Evolutionary conservation across 1,140 invertebrate genomes (phyloP).

Genomic region (Papilio helenus): DNA sequence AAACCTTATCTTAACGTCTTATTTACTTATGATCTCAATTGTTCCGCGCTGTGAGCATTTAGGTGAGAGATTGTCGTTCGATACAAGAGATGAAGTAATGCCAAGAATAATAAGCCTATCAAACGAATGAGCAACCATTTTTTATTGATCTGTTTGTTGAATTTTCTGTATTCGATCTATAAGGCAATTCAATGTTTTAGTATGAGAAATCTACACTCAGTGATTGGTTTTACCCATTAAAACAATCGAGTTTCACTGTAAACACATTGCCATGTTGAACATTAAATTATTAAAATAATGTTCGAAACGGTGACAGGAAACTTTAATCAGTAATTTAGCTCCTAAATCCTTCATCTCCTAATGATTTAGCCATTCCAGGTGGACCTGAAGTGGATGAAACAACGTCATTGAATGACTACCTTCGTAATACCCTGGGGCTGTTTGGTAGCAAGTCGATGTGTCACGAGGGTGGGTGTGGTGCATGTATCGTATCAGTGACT

Average conservation of each 20-base stretch:
- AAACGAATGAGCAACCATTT: neutral
- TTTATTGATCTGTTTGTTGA: too few species aligned
- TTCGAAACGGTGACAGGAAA: too few species aligned
- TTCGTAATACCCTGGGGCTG: conserved; percentile 86
- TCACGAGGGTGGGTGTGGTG: conserved; percentile 92
- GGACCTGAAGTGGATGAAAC: conserved; percentile 70
- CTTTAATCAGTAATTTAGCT: too few species aligned
- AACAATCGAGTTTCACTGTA: too few species aligned
- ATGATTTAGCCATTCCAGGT: conserved; percentile 49
- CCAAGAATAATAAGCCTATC: neutral
- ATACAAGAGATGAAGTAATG: neutral
- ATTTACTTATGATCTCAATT: neutral
- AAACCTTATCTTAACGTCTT: too few species aligned
- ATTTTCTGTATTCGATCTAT: neutral
- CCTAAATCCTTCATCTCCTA: too few species aligned
- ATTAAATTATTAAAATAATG: too few species aligned
- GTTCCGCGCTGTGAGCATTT: neutral
- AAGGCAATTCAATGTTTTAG: too few species aligned
- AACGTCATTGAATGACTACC: conserved; percentile 87
- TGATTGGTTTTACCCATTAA: too few species aligned
- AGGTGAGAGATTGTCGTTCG: neutral
- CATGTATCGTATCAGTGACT: conserved; percentile 88
- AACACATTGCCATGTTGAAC: too few species aligned
- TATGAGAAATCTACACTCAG: too few species aligned
- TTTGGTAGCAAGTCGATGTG: conserved; percentile 93